These are phyloP conservation scores for Dreissena polymorpha DNA, from an alignment of 1,140 invertebrate genomes.

Conservation along the genomic window DNA sequence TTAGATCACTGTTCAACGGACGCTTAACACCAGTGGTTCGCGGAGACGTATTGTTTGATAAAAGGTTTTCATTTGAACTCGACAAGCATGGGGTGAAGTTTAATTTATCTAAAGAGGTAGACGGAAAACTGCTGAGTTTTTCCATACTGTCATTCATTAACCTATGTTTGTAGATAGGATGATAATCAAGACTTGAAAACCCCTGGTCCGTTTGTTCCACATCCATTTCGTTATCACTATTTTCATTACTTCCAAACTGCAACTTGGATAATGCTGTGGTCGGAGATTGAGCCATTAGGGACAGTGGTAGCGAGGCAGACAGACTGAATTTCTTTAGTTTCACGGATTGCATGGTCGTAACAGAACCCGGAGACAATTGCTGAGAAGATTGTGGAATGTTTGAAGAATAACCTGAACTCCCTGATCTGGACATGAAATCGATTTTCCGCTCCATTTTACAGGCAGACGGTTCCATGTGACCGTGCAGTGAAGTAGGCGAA, in stretches of 20 bases:
- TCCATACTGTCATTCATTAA: slow-evolving; percentile 44
- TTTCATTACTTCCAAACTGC: slow-evolving; percentile 74
- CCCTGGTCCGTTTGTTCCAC: neutral
- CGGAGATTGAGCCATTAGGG: slow-evolving; percentile 71
- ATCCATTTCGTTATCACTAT: slow-evolving; percentile 52
- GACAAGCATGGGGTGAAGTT: slow-evolving; percentile 77
- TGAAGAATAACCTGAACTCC: neutral
- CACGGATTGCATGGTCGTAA: slow-evolving; percentile 40
- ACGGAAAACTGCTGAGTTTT: slow-evolving; percentile 65
- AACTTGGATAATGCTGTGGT: slow-evolving; percentile 79
- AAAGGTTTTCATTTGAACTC: slow-evolving; percentile 50
- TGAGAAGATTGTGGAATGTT: slow-evolving; percentile 45
- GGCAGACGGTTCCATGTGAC: slow-evolving; percentile 23
- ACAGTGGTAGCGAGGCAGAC: slow-evolving; percentile 26
- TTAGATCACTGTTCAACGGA: slow-evolving; percentile 31
- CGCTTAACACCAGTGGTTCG: slow-evolving; percentile 50
- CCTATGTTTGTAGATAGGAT: slow-evolving; percentile 3
- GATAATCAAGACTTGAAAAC: neutral
- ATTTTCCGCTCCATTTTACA: slow-evolving; percentile 48
- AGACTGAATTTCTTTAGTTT: slow-evolving; percentile 44
- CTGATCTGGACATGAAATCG: slow-evolving; percentile 1
- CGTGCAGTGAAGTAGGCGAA: neutral
- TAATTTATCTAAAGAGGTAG: slow-evolving; percentile 76
- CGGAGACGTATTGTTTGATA: slow-evolving; percentile 41
- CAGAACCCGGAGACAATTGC: slow-evolving; percentile 17